These are phyloP conservation scores for Neolamprologus brichardi DNA, from an alignment of 2,113 vertebrate species.

Conservation along the genomic window DNA sequence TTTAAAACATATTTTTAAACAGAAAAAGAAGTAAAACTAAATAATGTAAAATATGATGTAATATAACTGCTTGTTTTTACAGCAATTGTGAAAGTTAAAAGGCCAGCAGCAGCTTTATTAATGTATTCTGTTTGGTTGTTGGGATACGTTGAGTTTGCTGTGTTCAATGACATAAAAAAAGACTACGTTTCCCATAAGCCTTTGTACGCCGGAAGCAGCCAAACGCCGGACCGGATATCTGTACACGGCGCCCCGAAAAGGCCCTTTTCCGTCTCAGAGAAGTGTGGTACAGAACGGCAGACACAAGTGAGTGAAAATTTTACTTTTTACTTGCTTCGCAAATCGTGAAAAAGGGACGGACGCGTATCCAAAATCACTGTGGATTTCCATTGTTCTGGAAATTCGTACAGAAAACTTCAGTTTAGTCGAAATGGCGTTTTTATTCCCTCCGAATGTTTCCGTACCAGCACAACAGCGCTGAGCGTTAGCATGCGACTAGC, in stretches of 20 bases:
- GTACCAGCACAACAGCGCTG: not conserved
- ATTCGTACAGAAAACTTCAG: accelerated
- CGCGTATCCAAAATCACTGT: accelerated
- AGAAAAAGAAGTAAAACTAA: not conserved
- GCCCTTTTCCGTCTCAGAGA: constrained; percentile 72
- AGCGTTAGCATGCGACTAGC: constrained; percentile 43
- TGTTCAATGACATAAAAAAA: not conserved
- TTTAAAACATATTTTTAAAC: not conserved
- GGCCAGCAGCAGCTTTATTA: not conserved
- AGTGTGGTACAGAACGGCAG: constrained; percentile 48
- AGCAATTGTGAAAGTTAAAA: not conserved
- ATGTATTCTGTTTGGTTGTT: not conserved
- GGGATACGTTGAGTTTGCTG: not conserved
- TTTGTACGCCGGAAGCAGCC: constrained; percentile 19
- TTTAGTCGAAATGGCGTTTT: not conserved
- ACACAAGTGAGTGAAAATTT: constrained; percentile 62
- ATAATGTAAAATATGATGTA: not conserved
- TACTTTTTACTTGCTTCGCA: not conserved
- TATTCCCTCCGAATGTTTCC: not conserved
- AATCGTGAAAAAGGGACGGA: accelerated
- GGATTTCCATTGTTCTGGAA: accelerated
- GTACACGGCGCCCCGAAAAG: constrained; percentile 21
- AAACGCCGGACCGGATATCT: constrained; percentile 52
- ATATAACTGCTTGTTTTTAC: not conserved
- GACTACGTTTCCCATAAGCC: constrained; percentile 37